These are phyloP conservation scores for Notoglanidium macrostoma DNA, from an alignment of 2,797 vertebrate genomes.

Conservation along the genomic window DNA sequence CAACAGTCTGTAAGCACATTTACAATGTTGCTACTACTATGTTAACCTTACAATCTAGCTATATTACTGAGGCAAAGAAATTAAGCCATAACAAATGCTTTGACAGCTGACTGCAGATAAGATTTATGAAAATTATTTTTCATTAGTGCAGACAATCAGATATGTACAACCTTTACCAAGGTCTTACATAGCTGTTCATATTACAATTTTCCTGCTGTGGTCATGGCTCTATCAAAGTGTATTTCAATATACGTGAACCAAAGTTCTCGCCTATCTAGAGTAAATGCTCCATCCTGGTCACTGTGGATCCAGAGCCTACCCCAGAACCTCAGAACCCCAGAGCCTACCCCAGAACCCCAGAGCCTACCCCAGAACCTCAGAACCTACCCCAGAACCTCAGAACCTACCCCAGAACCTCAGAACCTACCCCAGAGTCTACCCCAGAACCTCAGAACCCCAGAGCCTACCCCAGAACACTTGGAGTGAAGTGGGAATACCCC, in stretches of 20 bases:
- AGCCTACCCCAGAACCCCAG: too few species aligned
- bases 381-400: too few species aligned
- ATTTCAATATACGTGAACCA: neutral
- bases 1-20: neutral
- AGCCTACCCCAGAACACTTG: neutral
- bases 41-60: neutral
- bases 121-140: conserved; percentile 8
- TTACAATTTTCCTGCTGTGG: neutral
- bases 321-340: too few species aligned
- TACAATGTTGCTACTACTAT: neutral
- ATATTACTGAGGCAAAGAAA: neutral
- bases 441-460: neutral
- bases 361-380: too few species aligned
- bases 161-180: neutral
- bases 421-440: too few species aligned
- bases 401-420: too few species aligned
- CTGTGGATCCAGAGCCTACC: too few species aligned
- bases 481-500: neutral
- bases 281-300: neutral
- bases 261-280: neutral
- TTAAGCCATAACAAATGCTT: conserved; percentile 8
- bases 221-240: neutral
- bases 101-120: neutral
- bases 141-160: neutral
- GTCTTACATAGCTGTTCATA: neutral